A percentile compares a stretch with the other conserved stretches of the same genome.
Evolutionary conservation across 2,797 vertebrate species (phyloP).

Genomic region (Heliangelus exortis): DNA sequence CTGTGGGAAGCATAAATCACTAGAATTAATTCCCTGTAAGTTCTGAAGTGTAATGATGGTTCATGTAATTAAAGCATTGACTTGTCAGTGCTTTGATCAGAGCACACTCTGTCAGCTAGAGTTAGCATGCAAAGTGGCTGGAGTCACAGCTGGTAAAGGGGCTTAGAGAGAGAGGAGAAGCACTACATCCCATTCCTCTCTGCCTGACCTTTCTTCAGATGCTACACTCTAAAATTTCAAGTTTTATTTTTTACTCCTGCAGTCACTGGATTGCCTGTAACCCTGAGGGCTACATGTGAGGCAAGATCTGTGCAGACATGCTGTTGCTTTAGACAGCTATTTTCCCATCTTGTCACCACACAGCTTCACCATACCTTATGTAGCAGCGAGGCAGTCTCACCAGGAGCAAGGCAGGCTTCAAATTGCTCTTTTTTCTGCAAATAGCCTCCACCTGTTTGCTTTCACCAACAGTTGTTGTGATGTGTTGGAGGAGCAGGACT

Average conservation of each 20-base stretch:
- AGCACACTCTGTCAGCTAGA: neutral
- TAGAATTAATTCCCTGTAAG: neutral
- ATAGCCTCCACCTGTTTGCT: constrained; percentile 10
- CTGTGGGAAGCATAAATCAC: constrained; percentile 10
- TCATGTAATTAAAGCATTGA: neutral
- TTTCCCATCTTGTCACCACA: neutral
- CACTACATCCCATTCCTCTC: neutral
- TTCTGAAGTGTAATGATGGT: constrained; percentile 17
- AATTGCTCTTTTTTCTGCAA: constrained; percentile 40
- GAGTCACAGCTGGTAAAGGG: neutral
- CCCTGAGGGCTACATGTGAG: neutral
- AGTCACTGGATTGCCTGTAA: neutral
- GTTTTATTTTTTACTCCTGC: neutral
- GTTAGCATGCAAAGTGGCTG: neutral
- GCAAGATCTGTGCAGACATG: neutral
- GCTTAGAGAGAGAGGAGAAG: neutral
- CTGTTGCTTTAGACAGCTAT: neutral
- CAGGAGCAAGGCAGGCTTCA: neutral
- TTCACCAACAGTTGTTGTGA: neutral
- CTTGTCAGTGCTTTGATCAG: constrained; percentile 31
- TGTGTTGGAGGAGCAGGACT: neutral
- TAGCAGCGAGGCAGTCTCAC: neutral
- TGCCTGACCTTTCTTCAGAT: neutral
- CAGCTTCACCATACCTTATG: neutral
- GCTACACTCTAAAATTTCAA: neutral